Conservation (phyloP, 2,797 vertebrate genomes). For the Liparis tanakae region DNA sequence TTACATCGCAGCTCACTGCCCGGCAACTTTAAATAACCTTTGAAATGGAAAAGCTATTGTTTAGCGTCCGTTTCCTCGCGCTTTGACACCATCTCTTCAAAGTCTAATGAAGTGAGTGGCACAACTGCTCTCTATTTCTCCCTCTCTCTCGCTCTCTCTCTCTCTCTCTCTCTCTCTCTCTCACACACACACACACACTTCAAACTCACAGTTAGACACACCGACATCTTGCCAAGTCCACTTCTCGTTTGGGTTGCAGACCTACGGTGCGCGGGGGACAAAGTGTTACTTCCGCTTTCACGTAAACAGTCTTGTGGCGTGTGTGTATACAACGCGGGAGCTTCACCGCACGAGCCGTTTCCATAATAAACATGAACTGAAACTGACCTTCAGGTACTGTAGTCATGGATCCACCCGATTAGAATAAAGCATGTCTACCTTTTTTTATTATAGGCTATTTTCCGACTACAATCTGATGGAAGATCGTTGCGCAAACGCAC, state of each 20-base stretch:
- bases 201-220: constrained; percentile 32
- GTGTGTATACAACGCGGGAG: background rate
- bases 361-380: background rate
- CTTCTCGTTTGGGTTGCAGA: constrained; percentile 59
- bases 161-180: background rate
- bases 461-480: background rate
- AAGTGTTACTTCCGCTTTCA: constrained; percentile 73
- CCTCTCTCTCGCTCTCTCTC: background rate
- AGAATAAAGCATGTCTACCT: background rate
- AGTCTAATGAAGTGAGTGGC: background rate
- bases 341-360: background rate
- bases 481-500: background rate
- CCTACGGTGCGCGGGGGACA: background rate
- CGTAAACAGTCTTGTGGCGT: background rate
- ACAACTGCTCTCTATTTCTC: background rate
- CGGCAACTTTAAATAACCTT: background rate
- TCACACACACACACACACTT: constrained; percentile 1
- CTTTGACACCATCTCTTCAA: background rate
- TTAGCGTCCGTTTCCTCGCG: background rate
- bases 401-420: no score
- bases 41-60: background rate
- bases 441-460: background rate
- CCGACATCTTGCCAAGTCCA: constrained; percentile 30
- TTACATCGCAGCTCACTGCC: background rate
- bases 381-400: background rate